Evolutionary conservation across 2,113 vertebrate species (phyloP).

Genomic region (Macrotis lagotis): DNA sequence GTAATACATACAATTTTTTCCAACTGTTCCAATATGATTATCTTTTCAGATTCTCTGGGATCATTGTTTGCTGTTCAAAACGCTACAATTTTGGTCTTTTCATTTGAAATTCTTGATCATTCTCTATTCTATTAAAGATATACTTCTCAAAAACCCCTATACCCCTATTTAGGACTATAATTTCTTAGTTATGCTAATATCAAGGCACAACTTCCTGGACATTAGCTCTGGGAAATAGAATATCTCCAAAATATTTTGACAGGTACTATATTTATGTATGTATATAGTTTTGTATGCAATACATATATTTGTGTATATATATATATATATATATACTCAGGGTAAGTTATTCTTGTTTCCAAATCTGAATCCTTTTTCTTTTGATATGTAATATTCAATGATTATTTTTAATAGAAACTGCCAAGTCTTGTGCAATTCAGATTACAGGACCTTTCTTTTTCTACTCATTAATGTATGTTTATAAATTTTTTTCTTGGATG

Average conservation of each 20-base stretch:
- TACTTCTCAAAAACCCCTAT: not conserved
- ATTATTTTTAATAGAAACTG: not conserved
- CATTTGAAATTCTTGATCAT: not conserved
- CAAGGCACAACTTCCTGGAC: too few relatives aligned
- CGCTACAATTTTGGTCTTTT: not conserved
- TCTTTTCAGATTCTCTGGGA: not conserved
- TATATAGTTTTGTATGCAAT: too few relatives aligned
- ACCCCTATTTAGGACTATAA: not conserved
- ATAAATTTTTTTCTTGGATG: too few relatives aligned
- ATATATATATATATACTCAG: too few relatives aligned
- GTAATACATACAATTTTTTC: not conserved
- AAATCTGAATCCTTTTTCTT: not conserved
- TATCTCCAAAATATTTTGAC: too few relatives aligned
- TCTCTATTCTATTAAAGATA: not conserved
- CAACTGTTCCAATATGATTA: not conserved
- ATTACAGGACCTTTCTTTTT: not conserved
- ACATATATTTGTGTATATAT: too few relatives aligned
- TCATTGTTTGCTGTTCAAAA: not conserved
- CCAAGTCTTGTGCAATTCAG: not conserved
- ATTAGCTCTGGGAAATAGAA: too few relatives aligned
- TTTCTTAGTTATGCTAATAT: too few relatives aligned
- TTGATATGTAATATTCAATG: not conserved
- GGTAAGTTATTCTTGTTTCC: too few relatives aligned
- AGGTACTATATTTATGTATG: too few relatives aligned
- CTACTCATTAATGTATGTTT: too few relatives aligned